These are phyloP conservation scores for Pantherophis alleghaniensis DNA, from an alignment of 2,797 vertebrate genomes.

Conservation along the genomic window DNA sequence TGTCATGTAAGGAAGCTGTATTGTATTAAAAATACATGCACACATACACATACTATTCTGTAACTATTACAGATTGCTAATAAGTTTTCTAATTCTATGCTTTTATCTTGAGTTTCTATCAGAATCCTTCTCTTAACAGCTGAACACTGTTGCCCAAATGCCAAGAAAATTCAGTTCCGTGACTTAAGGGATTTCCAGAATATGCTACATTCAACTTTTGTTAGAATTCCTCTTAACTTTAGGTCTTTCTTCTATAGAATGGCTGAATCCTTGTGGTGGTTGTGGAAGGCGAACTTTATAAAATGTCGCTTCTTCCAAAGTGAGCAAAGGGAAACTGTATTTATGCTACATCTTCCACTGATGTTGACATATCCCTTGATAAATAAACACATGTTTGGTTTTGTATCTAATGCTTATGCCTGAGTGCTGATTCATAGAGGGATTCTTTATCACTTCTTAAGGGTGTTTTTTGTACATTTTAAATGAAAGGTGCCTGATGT, in stretches of 20 bases:
- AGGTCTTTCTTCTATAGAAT: neutral
- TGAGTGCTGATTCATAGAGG: constrained; percentile 78
- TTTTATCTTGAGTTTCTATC: constrained; percentile 51
- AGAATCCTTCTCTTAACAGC: constrained; percentile 38
- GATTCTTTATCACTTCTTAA: constrained; percentile 86
- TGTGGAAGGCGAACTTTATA: neutral
- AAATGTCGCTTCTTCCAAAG: neutral
- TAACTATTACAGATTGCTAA: constrained; percentile 20
- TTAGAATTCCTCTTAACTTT: constrained; percentile 25
- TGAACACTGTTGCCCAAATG: constrained; percentile 34
- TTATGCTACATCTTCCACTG: neutral
- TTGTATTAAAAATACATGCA: constrained; percentile 4
- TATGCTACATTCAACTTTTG: constrained; percentile 42
- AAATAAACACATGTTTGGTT: constrained; percentile 7
- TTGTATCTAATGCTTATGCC: constrained; percentile 65
- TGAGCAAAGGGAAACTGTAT: neutral
- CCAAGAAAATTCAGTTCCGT: constrained; percentile 42
- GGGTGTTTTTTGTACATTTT: constrained; percentile 79
- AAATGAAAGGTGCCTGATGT: constrained; percentile 70
- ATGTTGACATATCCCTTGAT: neutral
- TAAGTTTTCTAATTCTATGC: constrained; percentile 9
- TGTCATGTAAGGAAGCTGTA: constrained; percentile 21
- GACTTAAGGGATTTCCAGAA: constrained; percentile 47
- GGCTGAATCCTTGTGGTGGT: neutral
- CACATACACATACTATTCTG: neutral